These are phyloP conservation scores for Drosophila ambigua DNA, from an alignment of 1,140 invertebrate genomes.

Conservation along the genomic window DNA sequence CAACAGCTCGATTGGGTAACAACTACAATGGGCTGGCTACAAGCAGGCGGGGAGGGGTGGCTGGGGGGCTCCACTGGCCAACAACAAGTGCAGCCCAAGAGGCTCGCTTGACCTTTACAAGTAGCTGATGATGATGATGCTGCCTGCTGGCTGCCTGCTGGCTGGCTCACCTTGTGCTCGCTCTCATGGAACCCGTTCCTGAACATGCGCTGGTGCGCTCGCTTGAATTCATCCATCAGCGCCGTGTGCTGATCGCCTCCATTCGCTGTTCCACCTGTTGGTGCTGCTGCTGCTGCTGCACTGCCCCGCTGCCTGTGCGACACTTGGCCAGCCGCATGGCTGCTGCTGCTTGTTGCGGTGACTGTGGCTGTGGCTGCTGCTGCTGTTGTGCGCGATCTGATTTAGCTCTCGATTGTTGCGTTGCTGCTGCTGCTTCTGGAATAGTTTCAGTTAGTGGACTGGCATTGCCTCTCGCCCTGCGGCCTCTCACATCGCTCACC, in stretches of 20 bases:
- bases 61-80: neutral
- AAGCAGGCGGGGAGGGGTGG: neutral
- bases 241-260: constrained; percentile 88
- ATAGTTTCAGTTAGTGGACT: constrained; percentile 34
- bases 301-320: constrained; percentile 52
- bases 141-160: constrained; percentile 23
- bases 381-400: constrained; percentile 37
- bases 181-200: constrained; percentile 84
- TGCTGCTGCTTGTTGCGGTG: constrained; percentile 19
- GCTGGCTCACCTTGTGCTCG: constrained; percentile 78
- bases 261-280: constrained; percentile 14
- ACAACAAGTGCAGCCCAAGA: constrained; percentile 48
- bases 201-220: constrained; percentile 93
- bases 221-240: constrained; percentile 94
- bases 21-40: neutral
- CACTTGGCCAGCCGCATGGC: constrained; percentile 47
- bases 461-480: neutral
- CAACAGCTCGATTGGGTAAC: no score
- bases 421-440: constrained; percentile 54
- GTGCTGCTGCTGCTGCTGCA: constrained; percentile 28
- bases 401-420: constrained; percentile 45
- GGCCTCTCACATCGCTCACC: constrained; percentile 77
- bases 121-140: constrained; percentile 28
- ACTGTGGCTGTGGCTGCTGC: neutral
- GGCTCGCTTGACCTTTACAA: constrained; percentile 69